These are phyloP conservation scores for Butorides virescens DNA, from an alignment of 2,113 vertebrate species.

Conservation along the genomic window DNA sequence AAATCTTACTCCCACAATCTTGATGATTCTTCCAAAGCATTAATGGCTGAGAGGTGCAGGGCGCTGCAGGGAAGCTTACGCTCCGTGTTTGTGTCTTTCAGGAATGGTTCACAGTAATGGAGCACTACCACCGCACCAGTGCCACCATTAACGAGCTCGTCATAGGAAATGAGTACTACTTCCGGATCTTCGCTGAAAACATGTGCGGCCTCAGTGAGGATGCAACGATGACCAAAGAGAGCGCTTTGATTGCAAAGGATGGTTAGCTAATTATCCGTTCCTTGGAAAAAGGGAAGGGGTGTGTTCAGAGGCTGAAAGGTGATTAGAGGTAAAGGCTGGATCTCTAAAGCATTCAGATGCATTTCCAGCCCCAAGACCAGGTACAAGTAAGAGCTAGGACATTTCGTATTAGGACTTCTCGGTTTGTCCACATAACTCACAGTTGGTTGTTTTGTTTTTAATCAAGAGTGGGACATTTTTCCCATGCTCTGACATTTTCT, in stretches of 20 bases:
- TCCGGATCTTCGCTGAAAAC: slow-evolving; percentile 93
- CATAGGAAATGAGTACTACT: slow-evolving; percentile 96
- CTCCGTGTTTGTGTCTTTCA: slow-evolving; percentile 16
- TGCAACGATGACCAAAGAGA: slow-evolving; percentile 90
- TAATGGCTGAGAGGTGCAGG: accelerated
- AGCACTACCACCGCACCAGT: slow-evolving; percentile 93
- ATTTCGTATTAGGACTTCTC: background rate
- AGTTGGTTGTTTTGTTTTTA: background rate
- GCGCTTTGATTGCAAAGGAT: slow-evolving; percentile 91
- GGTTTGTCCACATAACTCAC: background rate
- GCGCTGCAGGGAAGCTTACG: background rate
- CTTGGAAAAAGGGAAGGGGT: background rate
- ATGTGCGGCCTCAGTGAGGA: slow-evolving; percentile 93
- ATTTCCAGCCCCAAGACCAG: background rate
- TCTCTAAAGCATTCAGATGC: background rate
- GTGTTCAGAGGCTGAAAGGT: background rate
- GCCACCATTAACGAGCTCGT: slow-evolving; percentile 92
- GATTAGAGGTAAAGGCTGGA: background rate
- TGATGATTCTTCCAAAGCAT: background rate
- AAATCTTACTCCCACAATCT: background rate
- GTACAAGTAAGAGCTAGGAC: background rate
- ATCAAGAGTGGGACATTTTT: background rate
- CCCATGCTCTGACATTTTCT: background rate
- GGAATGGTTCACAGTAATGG: slow-evolving; percentile 87
- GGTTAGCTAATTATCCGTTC: slow-evolving; percentile 71